These are phyloP conservation scores for Ceramica pisi DNA, from an alignment of 2,888 invertebrate genomes.

Conservation along the genomic window DNA sequence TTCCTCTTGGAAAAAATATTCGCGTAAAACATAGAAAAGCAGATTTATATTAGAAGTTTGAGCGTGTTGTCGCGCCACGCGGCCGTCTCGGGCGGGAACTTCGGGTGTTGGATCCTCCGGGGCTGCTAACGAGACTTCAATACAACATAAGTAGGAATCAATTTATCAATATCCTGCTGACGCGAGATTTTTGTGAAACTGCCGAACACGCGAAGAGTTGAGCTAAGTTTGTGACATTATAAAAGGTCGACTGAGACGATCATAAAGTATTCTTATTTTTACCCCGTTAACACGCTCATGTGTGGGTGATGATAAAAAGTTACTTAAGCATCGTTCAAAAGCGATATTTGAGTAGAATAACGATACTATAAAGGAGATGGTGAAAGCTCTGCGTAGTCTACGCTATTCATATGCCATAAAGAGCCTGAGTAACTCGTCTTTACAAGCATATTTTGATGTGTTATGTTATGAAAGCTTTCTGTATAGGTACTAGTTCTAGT, in stretches of 20 bases:
- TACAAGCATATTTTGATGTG: constrained; percentile 3
- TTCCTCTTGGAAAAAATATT: constrained; percentile 43
- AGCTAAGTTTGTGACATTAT: constrained; percentile 53
- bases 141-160: constrained; percentile 68
- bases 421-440: constrained; percentile 21
- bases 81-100: constrained; percentile 48
- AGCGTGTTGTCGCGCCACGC: constrained; percentile 16
- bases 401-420: constrained; percentile 36
- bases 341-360: constrained; percentile 46
- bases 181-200: constrained; percentile 55
- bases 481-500: neutral
- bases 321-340: constrained; percentile 51
- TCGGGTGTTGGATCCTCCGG: constrained; percentile 49
- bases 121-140: constrained; percentile 69
- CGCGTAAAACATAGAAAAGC: constrained; percentile 38
- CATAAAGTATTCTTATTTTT: constrained; percentile 61
- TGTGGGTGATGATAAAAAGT: constrained; percentile 55
- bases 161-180: constrained; percentile 69
- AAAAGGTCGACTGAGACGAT: constrained; percentile 48
- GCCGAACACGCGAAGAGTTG: constrained; percentile 34
- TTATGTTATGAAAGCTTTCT: neutral
- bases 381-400: constrained; percentile 18
- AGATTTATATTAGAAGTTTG: constrained; percentile 53
- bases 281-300: constrained; percentile 53
- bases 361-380: constrained; percentile 29